Conservation (phyloP, 2,888 invertebrate species). For the Eupithecia abbreviata region DNA sequence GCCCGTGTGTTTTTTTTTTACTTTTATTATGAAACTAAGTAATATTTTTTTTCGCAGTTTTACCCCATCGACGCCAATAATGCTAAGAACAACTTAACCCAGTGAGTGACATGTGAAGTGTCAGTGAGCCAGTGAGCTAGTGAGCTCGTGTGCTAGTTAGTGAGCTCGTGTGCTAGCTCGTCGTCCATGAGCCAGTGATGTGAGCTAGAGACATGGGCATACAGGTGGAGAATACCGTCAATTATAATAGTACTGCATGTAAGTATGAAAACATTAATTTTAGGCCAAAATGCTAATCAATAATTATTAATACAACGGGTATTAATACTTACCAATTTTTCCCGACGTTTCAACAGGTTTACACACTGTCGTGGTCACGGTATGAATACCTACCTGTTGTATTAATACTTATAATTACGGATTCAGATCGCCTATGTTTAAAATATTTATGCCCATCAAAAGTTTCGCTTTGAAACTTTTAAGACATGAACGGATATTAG, state of each 20-base stretch:
- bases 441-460: neutral
- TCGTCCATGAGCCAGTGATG: slow-evolving; percentile 45
- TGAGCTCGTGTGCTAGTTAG: slow-evolving; percentile 28
- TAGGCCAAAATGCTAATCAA: neutral
- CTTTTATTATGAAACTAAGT: too few relatives aligned
- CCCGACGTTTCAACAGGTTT: too few relatives aligned
- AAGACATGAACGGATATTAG: too few relatives aligned
- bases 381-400: too few relatives aligned
- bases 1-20: too few relatives aligned
- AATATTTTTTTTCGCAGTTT: slow-evolving; percentile 32
- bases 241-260: slow-evolving; percentile 78
- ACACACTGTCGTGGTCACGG: too few relatives aligned
- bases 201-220: slow-evolving; percentile 70
- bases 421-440: too few relatives aligned
- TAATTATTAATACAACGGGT: too few relatives aligned
- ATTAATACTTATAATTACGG: too few relatives aligned
- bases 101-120: slow-evolving; percentile 45
- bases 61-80: slow-evolving; percentile 24
- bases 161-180: slow-evolving; percentile 28
- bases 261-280: slow-evolving; percentile 49
- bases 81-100: slow-evolving; percentile 44
- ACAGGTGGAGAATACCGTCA: slow-evolving; percentile 78
- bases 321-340: too few relatives aligned
- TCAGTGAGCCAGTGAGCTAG: slow-evolving; percentile 46
- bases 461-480: neutral